These are phyloP conservation scores for Numida meleagris DNA, from an alignment of 2,113 vertebrate species.

Conservation along the genomic window DNA sequence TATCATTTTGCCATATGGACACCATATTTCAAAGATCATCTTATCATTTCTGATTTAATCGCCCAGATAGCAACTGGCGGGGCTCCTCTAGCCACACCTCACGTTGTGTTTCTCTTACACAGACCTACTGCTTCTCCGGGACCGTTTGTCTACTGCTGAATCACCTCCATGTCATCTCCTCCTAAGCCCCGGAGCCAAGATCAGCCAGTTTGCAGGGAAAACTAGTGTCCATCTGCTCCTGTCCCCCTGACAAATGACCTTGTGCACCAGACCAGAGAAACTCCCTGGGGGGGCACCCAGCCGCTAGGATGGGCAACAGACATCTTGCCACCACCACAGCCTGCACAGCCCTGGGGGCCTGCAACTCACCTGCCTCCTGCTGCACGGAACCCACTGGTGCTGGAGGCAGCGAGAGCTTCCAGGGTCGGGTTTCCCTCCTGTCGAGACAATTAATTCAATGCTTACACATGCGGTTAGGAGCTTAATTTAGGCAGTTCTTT, in stretches of 20 bases:
- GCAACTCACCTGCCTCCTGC: not conserved
- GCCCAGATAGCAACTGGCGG: not conserved
- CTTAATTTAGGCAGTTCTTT: not conserved
- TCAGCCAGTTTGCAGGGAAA: not conserved
- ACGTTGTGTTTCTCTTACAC: rapidly evolving
- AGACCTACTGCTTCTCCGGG: not conserved
- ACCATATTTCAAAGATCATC: not conserved
- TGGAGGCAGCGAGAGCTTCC: not conserved
- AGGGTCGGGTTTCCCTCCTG: not conserved
- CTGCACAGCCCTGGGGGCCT: too few relatives aligned
- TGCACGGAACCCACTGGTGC: not conserved
- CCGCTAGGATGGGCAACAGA: not conserved
- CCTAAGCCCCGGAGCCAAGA: not conserved
- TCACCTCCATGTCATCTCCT: rapidly evolving
- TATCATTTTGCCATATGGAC: not conserved
- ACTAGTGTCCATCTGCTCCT: rapidly evolving
- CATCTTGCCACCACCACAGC: not conserved
- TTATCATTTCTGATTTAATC: not conserved
- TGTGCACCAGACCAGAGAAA: rapidly evolving
- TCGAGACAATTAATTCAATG: not conserved
- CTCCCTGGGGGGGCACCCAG: not conserved
- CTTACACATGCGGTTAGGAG: not conserved
- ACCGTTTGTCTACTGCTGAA: not conserved
- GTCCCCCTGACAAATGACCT: not conserved
- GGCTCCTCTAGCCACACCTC: not conserved